phyloP scores from a whole-genome alignment of 2,113 vertebrate species.

The Anolis carolinensis region DNA sequence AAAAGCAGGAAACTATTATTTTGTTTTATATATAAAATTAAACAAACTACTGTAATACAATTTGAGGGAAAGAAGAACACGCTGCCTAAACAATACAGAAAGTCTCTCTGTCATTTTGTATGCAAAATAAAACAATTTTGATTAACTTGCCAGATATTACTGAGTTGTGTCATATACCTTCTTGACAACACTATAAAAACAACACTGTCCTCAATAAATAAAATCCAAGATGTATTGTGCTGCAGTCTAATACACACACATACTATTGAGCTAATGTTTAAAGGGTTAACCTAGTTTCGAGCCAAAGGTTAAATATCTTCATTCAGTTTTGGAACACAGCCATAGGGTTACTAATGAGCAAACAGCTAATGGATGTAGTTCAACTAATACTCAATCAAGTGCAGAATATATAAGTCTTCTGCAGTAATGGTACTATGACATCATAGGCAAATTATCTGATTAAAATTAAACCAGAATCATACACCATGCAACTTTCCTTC shows the following conservation, averaged over 20 bases:
- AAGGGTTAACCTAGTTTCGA: constrained; percentile 64
- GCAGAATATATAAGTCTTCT: constrained; percentile 24
- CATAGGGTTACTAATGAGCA: constrained; percentile 76
- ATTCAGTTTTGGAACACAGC: constrained; percentile 68
- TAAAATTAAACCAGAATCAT: constrained; percentile 51
- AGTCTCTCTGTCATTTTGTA: constrained; percentile 1
- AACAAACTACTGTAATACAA: neutral
- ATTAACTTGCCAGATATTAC: fast-evolving
- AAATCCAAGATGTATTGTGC: neutral
- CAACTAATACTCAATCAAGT: constrained; percentile 63
- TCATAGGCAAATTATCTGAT: constrained; percentile 67
- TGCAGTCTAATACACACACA: constrained; percentile 34
- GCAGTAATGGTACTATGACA: constrained; percentile 69
- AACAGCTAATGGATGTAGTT: constrained; percentile 69
- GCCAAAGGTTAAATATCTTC: constrained; percentile 71
- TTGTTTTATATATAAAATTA: neutral
- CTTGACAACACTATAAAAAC: neutral
- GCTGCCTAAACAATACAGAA: constrained; percentile 10
- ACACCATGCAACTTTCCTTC: constrained; percentile 39
- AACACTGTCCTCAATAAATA: neutral
- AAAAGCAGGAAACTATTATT: neutral
- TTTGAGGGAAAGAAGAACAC: neutral
- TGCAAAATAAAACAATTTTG: neutral
- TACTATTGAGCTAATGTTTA: constrained; percentile 43
- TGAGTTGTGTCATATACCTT: neutral